Evolutionary conservation across 35 echinoderm and acorn worm genomes (phyloP), one percentile per base, ranked within the genome.

Genomic region (Lytechinus variegatus): DNA sequence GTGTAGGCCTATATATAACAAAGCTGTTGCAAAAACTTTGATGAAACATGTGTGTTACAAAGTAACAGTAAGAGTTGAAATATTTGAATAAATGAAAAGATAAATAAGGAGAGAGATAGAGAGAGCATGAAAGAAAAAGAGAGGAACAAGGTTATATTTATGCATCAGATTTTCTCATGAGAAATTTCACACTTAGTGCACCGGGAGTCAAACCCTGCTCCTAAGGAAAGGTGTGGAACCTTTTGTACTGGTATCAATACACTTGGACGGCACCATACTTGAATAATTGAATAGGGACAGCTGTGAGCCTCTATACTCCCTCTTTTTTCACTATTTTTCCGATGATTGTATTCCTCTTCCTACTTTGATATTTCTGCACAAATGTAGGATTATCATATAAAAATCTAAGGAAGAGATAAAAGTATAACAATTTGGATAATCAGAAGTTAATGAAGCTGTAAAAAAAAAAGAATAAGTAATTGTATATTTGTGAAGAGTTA

Each of bases 121-220:
- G 24, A 89, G 52, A 53, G 87, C n/a, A 33, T 19, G 87, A 89
- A 4, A 89, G 24, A 13, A 6, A 90, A 44, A 29, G 52, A 90
- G 10, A 44, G 88, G 88, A 24, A 90, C 29, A 16, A 54, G 88
- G 52, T 44, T 90, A 33, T 90, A 52, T 90, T 90, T 6, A 54
- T 90, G 88, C 88, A 44, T 29, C 11, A 54, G 88, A 52, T 90
- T 90, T 90, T 44, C 52, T 90, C 52, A 90, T 90, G 88, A 90
- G 88, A 90, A 90, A 90, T 90, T 90, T 90, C 88, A 90, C 88
- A 90, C 88, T 52, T 90, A 21, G 28, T 90, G 88, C 88, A 90
- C 29, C 88, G 12, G 52, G 88, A 90, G 88, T 90, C 88, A 90
- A 90, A 90, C 88, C 88, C 52, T 90, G 88, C 88, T 90, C 28